Percentiles rank a stretch among this genome's conserved stretches.
phyloP scores from a whole-genome alignment of 2,113 vertebrate species.

The Aptenodytes patagonicus region DNA sequence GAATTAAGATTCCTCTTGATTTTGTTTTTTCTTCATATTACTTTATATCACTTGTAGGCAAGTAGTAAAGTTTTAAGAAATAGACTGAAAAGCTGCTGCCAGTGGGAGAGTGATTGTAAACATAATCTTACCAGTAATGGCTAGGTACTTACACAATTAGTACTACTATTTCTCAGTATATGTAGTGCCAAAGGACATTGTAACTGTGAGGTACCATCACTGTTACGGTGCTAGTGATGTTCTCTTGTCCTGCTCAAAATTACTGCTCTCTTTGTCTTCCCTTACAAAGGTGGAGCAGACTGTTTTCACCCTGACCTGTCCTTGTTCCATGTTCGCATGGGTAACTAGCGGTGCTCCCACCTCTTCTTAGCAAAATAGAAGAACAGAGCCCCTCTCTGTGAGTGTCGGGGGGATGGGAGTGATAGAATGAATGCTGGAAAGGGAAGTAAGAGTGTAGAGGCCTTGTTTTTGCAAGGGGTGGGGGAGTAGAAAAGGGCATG shows the following conservation, averaged over 20 bases:
- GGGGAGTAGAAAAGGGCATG: not conserved
- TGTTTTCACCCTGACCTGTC: not conserved
- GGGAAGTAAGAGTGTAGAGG: not conserved
- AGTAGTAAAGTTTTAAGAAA: not conserved
- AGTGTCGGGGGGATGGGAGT: rapidly evolving
- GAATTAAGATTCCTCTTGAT: not conserved
- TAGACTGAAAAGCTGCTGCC: not conserved
- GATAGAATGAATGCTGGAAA: no score
- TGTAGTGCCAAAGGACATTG: not conserved
- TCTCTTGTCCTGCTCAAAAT: not conserved
- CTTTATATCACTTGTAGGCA: not conserved
- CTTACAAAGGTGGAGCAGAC: not conserved
- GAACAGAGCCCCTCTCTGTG: not conserved
- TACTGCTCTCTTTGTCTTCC: not conserved
- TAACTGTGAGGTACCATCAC: not conserved
- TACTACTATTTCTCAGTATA: not conserved
- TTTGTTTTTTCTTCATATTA: not conserved
- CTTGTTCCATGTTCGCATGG: not conserved
- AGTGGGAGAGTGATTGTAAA: not conserved
- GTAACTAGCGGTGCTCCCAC: not conserved
- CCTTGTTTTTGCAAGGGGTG: not conserved
- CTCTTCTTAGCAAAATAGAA: not conserved
- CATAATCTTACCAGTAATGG: not conserved
- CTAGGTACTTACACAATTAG: not conserved
- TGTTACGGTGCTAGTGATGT: not conserved